Percentiles rank a stretch among this genome's conserved stretches.
phyloP scores from a whole-genome alignment of 2,797 vertebrate genomes.

The Onychomys leucogaster region DNA sequence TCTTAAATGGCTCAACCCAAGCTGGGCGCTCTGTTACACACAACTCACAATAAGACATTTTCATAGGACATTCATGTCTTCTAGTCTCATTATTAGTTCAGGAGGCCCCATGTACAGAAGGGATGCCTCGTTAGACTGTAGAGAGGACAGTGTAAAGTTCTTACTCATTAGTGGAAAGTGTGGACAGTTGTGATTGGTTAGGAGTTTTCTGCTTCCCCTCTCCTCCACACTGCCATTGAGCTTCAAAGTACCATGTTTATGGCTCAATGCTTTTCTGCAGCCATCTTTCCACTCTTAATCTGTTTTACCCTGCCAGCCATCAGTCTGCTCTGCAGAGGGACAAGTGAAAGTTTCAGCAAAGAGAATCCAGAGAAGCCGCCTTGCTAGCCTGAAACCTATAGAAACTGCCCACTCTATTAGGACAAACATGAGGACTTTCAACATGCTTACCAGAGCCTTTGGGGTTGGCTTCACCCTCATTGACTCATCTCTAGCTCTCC shows the following conservation, averaged over 20 bases:
- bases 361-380: not conserved
- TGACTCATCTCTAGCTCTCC: not conserved
- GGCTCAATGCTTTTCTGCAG: not conserved
- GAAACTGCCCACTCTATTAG: not conserved
- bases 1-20: not conserved
- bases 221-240: fast-evolving
- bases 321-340: not conserved
- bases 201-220: not conserved
- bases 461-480: not conserved
- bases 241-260: not conserved
- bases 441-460: not conserved
- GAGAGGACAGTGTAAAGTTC: not conserved
- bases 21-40: not conserved
- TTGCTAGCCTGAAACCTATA: not conserved
- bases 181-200: not conserved
- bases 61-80: not conserved
- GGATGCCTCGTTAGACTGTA: not conserved
- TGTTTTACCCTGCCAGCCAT: not conserved
- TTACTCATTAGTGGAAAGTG: not conserved
- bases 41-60: not conserved
- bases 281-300: not conserved
- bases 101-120: not conserved
- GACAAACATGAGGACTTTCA: not conserved
- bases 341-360: not conserved
- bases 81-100: not conserved